Evolutionary conservation across 2,797 vertebrate species (phyloP), one percentile per base, ranked within the genome.

Genomic region (Danio kyathit): DNA sequence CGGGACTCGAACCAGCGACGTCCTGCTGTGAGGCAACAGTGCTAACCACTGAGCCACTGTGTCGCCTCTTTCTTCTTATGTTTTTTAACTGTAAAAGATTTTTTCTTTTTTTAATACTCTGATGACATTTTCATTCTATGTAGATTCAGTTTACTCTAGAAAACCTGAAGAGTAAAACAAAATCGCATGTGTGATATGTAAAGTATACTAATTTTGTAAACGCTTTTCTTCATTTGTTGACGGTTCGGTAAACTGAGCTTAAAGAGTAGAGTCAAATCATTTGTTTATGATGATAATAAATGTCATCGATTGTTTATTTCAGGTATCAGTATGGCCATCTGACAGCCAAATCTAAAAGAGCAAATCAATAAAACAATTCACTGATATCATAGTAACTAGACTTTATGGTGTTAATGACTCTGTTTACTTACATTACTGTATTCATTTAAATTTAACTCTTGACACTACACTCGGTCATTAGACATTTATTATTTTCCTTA

Each of bases 231-330:
- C 7, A n/a, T 52, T n/a, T 16, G n/a, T 56, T 56, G 52, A 56
- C 9, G 19, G 3, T 19, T 56, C 52, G 19, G n/a, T 56, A 56
- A 56, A 56, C 11, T n/a, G n/a, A n/a, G 29, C 29, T 3, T 29
- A 29, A 29, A 1, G 29, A 29, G 29, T 29, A 29, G n/a, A n/a
- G 29, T 29, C 29, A 29, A 29, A 29, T 29, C 29, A 29, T 29
- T 29, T 29, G 29, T 29, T 29, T 29, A 29, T 29, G 29, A 29
- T 29, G 1, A 1, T 29, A 29, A 1, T 29, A 29, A 29, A 29
- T 29, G 29, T n/a, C 1, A 46, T 70, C 52, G 21, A 51, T 38
- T 8, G 29, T 52, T 70, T 70, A 69, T 69, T 69, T 52, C 21
- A 49, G 46, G 38, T 69, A 10, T 52, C 48, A 29, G 29, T 29